Evolutionary conservation across 2,797 vertebrate species (phyloP), one percentile per base, ranked within the genome.

Genomic region (Phyllotis vaccarum): DNA sequence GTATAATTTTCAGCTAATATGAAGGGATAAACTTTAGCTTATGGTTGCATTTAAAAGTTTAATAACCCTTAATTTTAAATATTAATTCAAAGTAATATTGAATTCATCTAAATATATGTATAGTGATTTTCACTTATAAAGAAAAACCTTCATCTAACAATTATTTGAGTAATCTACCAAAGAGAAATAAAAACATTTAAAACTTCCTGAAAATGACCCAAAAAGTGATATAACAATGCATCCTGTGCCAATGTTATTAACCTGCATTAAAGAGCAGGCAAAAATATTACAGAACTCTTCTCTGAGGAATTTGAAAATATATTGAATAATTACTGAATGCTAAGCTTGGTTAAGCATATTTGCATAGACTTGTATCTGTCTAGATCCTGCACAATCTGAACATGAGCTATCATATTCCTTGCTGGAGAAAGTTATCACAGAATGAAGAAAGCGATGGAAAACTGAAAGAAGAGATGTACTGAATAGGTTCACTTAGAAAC

Each of bases 91-190:
- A 81, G 3, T 14, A 76, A 88, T 12, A 8, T 82, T 91, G 8
- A 76, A 68, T 22, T 62, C 8, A 34, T 27, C 78, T 90, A 62
- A 92, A 88, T 62, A 75, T 29, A 87, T 66, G 7, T 11, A 90
- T 78, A 75, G 21, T 90, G 56, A 89, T 68, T 68, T n/a, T 64
- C 24, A 72, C 86, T 78, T 91, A 10, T 72, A 82, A 13, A 91
- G 29, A 7, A 86, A 92, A 66, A 46, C 21, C 78, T 87, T 92
- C 60, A 72, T 40, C 40, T 72, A 93, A 85, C 10, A 62, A 82
- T 82, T 92, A 93, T 95, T 94, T 70, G 22, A 89, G 43, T 56
- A 75, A 74, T 54, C 40, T 74, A 78, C 46, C 21, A 80, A 86
- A 86, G 3, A 93, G 37, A 86, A 88, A 76, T 31, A n/a, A 75